Evolutionary conservation across 2,797 vertebrate species (phyloP).

Genomic region (Enteromius fasciolatus): DNA sequence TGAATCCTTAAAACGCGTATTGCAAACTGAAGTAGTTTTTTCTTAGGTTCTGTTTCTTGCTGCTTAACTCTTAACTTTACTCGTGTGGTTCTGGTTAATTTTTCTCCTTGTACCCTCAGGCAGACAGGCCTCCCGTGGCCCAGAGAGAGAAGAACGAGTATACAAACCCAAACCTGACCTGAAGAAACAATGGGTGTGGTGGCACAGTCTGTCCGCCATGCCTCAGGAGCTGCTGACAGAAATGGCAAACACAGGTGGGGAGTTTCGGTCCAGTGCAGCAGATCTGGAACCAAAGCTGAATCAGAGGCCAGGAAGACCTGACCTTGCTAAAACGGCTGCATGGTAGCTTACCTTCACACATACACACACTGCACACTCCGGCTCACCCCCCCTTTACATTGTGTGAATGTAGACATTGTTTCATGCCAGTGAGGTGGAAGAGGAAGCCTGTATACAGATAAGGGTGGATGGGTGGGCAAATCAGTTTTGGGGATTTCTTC

Average conservation of each 20-base stretch:
- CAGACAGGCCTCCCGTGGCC: slow-evolving; percentile 15
- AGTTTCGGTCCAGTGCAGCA: neutral
- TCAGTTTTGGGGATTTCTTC: slow-evolving; percentile 44
- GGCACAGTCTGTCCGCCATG: neutral
- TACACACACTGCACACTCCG: slow-evolving; percentile 1
- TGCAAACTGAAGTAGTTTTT: neutral
- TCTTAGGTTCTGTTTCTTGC: neutral
- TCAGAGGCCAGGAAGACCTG: slow-evolving; percentile 26
- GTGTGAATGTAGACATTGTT: slow-evolving; percentile 77
- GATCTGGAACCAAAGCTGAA: slow-evolving; percentile 31
- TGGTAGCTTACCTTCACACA: slow-evolving; percentile 8
- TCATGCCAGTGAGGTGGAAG: slow-evolving; percentile 74
- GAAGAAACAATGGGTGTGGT: neutral
- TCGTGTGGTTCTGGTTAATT: slow-evolving; percentile 38
- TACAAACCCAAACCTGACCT: slow-evolving; percentile 23
- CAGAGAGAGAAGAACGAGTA: slow-evolving; percentile 6
- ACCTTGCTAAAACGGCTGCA: slow-evolving; percentile 24
- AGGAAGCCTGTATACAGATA: slow-evolving; percentile 62
- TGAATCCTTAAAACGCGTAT: slow-evolving; percentile 1
- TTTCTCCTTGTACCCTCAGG: slow-evolving; percentile 21
- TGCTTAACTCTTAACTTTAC: slow-evolving; percentile 11
- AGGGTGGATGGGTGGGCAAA: slow-evolving; percentile 44
- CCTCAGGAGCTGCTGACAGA: slow-evolving; percentile 34
- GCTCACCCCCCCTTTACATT: slow-evolving; percentile 19
- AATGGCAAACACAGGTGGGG: slow-evolving; percentile 33